Evolutionary conservation across 2,113 vertebrate species (phyloP).

Genomic region (Bolborhynchus lineola): DNA sequence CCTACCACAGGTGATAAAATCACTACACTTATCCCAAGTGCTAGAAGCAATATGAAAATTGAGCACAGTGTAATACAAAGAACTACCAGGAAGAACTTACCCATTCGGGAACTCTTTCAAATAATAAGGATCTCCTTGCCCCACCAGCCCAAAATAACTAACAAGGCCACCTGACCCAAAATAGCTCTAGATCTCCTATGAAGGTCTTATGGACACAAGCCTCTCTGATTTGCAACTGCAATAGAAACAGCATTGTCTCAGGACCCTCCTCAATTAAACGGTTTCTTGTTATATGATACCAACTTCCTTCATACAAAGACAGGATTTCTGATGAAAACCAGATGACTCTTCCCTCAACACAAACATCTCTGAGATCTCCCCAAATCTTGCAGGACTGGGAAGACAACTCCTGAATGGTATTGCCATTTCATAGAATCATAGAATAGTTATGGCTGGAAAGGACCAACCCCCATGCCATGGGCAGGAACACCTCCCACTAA

Average conservation of each 20-base stretch:
- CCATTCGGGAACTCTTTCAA: not conserved
- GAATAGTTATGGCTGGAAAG: too few species aligned
- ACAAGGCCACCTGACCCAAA: not conserved
- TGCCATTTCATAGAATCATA: not conserved
- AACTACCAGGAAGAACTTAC: not conserved
- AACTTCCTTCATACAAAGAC: not conserved
- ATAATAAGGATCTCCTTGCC: not conserved
- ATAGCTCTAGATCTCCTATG: not conserved
- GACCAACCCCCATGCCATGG: too few species aligned
- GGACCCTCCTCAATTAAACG: not conserved
- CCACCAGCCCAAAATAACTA: not conserved
- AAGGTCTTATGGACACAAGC: not conserved
- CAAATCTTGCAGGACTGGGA: not conserved
- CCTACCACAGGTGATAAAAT: not conserved
- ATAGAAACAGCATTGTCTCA: not conserved
- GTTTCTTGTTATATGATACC: not conserved
- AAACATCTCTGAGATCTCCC: not conserved
- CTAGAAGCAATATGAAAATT: not conserved
- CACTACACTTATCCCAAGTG: not conserved
- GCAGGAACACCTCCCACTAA: too few species aligned
- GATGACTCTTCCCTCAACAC: not conserved
- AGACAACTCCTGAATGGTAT: not conserved
- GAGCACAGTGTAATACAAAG: not conserved
- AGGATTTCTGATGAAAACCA: not conserved
- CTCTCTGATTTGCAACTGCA: not conserved